Percentiles rank a stretch among this genome's conserved stretches.
Conservation (phyloP, 30 jellyfish, hydroid and myxozoan species). For the Chrysaora quinquecirrha region DNA sequence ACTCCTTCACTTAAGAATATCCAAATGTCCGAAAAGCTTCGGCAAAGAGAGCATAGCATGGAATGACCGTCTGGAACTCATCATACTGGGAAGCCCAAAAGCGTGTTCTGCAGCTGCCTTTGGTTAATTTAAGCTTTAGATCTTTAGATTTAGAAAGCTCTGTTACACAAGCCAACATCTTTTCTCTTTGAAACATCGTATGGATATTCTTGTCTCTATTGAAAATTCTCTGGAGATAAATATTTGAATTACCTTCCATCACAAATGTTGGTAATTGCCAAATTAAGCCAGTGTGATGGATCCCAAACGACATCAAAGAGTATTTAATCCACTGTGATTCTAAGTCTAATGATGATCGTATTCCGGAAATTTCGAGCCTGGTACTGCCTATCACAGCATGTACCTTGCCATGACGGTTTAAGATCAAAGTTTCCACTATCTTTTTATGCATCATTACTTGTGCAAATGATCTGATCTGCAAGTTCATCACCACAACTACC, state of each 20-base stretch:
- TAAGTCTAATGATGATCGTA: not conserved
- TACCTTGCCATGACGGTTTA: not conserved
- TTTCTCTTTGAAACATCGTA: slow-evolving; percentile 17
- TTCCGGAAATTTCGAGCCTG: not conserved
- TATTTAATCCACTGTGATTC: not conserved
- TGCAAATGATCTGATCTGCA: not conserved
- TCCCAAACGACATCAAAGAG: slow-evolving; percentile 2
- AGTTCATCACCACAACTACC: not conserved
- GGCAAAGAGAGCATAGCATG: not conserved
- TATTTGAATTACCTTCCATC: not conserved
- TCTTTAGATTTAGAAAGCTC: not conserved
- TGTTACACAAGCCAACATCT: not conserved
- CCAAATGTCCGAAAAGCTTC: slow-evolving; percentile 16
- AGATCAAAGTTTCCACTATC: not conserved
- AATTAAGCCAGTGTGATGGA: slow-evolving; percentile 14
- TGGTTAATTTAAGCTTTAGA: not conserved
- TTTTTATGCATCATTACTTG: not conserved
- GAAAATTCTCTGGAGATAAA: not conserved
- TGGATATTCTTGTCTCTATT: slow-evolving; percentile 4
- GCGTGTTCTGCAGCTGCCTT: slow-evolving; percentile 14
- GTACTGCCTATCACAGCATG: slow-evolving; percentile 4
- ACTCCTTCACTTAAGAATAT: not conserved
- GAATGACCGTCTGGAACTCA: not conserved
- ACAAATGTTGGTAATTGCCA: slow-evolving; percentile 1
- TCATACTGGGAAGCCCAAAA: slow-evolving; percentile 16